These are phyloP conservation scores for Epirrita christyi DNA, from an alignment of 2,888 invertebrate genomes.

Conservation along the genomic window DNA sequence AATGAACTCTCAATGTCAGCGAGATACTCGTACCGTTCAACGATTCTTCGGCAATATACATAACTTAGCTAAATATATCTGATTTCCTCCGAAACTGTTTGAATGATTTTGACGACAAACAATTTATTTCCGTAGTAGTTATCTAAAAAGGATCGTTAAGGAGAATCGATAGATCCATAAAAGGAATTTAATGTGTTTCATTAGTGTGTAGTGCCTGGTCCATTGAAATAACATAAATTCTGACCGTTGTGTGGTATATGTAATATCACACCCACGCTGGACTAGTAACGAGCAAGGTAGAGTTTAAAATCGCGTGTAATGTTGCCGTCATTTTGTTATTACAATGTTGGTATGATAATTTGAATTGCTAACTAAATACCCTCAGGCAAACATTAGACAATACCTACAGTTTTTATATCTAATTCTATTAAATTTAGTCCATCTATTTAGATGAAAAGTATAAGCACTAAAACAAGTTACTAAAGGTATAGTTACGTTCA, in stretches of 20 bases:
- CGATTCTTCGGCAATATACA: conserved; percentile 14
- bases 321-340: conserved; percentile 28
- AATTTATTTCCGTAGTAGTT: conserved; percentile 49
- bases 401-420: too few species aligned
- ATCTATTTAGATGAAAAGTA: too few species aligned
- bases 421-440: too few species aligned
- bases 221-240: conserved; percentile 52
- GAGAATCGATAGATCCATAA: conserved; percentile 47
- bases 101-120: conserved; percentile 45
- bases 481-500: neutral
- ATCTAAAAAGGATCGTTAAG: conserved; percentile 50
- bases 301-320: conserved; percentile 1
- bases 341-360: conserved; percentile 33
- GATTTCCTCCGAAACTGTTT: conserved; percentile 44
- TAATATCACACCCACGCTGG: conserved; percentile 48
- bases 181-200: conserved; percentile 54
- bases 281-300: conserved; percentile 27
- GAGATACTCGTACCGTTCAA: conserved; percentile 53
- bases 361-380: conserved; percentile 17
- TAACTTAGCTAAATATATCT: conserved; percentile 33
- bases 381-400: neutral
- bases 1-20: conserved; percentile 80
- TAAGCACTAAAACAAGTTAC: too few species aligned
- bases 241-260: conserved; percentile 41
- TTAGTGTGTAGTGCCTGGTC: conserved; percentile 46